Conservation (phyloP, 2,113 vertebrate species). For the Scatophagus argus region DNA sequence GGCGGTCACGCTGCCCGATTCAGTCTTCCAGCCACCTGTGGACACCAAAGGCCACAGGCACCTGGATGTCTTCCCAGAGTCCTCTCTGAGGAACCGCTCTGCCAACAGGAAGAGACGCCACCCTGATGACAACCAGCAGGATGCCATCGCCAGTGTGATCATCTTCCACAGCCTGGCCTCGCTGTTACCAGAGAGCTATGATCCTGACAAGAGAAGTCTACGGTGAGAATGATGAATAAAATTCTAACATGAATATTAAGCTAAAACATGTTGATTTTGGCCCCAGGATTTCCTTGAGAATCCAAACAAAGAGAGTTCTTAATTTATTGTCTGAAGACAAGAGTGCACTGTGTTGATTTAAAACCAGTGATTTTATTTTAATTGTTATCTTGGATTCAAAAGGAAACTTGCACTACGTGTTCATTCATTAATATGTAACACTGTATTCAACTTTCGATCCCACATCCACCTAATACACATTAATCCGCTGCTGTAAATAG, state of each 20-base stretch:
- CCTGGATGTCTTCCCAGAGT: constrained; percentile 76
- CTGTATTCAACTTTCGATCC: no score
- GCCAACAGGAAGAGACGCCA: constrained; percentile 85
- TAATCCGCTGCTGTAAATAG: no score
- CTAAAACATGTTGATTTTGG: no score
- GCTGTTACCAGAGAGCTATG: constrained; percentile 91
- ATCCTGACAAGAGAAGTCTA: constrained; percentile 94
- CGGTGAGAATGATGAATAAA: constrained; percentile 77
- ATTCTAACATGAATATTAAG: neutral
- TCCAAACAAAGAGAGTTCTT: no score
- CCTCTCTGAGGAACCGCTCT: constrained; percentile 72
- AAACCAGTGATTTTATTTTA: no score
- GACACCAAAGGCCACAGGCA: constrained; percentile 81
- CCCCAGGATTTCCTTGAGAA: no score
- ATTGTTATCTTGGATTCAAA: no score
- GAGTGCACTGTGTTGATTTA: no score
- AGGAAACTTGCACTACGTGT: no score
- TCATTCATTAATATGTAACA: no score
- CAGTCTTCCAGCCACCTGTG: constrained; percentile 82
- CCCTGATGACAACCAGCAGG: constrained; percentile 83
- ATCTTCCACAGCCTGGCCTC: constrained; percentile 93
- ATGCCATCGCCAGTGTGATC: constrained; percentile 92
- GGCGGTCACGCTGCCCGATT: constrained; percentile 89
- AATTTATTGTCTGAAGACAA: no score
- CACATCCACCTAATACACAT: no score